These are phyloP conservation scores for Camptogramma bilineatum DNA, from an alignment of 2,888 invertebrate genomes.

Conservation along the genomic window DNA sequence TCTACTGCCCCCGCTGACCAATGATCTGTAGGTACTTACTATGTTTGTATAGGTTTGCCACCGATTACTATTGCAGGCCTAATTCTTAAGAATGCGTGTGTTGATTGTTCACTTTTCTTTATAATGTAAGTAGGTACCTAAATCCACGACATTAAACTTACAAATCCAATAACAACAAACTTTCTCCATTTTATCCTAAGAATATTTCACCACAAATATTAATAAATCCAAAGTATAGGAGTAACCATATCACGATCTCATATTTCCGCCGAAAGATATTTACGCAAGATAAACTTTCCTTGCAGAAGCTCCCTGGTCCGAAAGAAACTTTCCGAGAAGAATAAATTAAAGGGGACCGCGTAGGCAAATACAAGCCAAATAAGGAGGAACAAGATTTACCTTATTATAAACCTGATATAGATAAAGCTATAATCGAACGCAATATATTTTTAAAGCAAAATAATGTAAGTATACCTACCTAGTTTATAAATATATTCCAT, in stretches of 20 bases:
- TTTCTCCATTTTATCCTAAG: not conserved
- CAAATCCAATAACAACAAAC: not conserved
- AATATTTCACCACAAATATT: slow-evolving; percentile 32
- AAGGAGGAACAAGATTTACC: slow-evolving; percentile 58
- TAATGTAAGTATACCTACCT: too few relatives aligned
- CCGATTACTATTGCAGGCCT: not conserved
- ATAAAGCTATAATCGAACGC: slow-evolving; percentile 10
- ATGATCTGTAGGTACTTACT: slow-evolving; percentile 48
- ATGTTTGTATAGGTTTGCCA: not conserved
- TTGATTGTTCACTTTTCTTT: too few relatives aligned
- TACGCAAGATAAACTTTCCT: slow-evolving; percentile 57
- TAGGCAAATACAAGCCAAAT: slow-evolving; percentile 58
- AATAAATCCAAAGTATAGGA: slow-evolving; percentile 47
- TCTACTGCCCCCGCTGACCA: slow-evolving; percentile 62
- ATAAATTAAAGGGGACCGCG: slow-evolving; percentile 57
- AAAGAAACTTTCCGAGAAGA: slow-evolving; percentile 56
- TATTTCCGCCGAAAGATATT: slow-evolving; percentile 54
- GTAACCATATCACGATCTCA: slow-evolving; percentile 48
- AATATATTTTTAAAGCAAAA: slow-evolving; percentile 54
- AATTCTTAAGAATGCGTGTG: too few relatives aligned
- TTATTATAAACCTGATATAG: slow-evolving; percentile 45
- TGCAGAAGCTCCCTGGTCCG: slow-evolving; percentile 49
- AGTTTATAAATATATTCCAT: slow-evolving; percentile 50
- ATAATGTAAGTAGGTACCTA: too few relatives aligned
- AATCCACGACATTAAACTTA: not conserved